Conservation (phyloP, 2,888 invertebrate genomes). For the Holacanthella duospinosa region DNA sequence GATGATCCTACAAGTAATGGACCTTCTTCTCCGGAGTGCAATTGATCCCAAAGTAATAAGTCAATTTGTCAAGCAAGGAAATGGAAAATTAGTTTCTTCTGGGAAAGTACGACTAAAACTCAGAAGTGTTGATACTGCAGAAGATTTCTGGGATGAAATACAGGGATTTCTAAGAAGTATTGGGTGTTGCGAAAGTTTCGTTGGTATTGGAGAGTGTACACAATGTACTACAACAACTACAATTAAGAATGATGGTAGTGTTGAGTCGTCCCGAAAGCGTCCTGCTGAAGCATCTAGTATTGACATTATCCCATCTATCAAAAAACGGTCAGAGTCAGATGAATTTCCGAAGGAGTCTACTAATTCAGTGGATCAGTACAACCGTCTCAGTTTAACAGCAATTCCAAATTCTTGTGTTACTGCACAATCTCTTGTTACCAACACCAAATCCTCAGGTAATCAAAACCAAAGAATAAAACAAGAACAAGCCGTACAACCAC, state of each 20-base stretch:
- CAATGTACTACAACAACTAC: not conserved
- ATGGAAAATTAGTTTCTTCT: not conserved
- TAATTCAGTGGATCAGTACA: not conserved
- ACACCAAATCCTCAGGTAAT: not conserved
- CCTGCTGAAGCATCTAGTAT: not conserved
- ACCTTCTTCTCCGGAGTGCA: not conserved
- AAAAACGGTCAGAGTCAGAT: not conserved
- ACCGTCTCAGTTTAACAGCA: constrained; percentile 25
- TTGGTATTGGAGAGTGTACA: constrained; percentile 1
- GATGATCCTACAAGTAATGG: not conserved
- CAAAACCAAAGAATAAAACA: not conserved
- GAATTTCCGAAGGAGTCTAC: not conserved
- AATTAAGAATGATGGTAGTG: not conserved
- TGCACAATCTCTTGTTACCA: constrained; percentile 12
- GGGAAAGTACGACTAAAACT: constrained; percentile 8
- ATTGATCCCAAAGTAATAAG: constrained; percentile 1
- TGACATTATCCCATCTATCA: not conserved
- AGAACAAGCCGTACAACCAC: not conserved
- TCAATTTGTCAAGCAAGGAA: constrained; percentile 2
- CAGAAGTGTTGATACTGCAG: not conserved
- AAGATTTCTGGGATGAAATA: constrained; percentile 9
- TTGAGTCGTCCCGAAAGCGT: not conserved
- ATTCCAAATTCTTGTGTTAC: constrained; percentile 14
- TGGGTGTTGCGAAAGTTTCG: not conserved
- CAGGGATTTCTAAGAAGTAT: not conserved